Percentiles rank a stretch among this genome's conserved stretches.
Conservation (phyloP, 2,113 vertebrate species). For the Maccullochella peelii region DNA sequence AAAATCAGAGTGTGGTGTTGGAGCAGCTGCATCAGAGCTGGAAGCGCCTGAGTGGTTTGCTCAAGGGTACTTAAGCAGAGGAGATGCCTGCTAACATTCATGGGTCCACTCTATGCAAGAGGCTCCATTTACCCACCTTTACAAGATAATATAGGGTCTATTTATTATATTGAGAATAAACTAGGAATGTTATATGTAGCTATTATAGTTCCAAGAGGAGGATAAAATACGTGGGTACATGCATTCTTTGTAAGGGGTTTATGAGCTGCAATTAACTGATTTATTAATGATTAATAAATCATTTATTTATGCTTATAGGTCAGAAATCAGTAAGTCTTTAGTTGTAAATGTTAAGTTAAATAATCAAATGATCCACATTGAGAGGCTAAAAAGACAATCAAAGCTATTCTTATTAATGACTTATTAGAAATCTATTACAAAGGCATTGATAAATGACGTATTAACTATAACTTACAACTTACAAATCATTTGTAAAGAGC, state of each 20-base stretch:
- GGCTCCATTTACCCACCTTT: background rate
- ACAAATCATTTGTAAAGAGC: background rate
- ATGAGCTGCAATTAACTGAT: constrained; percentile 1
- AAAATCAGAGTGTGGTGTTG: background rate
- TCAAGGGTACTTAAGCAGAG: background rate
- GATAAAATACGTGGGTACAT: too few species aligned
- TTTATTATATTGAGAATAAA: background rate
- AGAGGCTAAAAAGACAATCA: background rate
- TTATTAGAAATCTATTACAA: background rate
- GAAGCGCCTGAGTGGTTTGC: background rate
- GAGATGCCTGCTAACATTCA: background rate
- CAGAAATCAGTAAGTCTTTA: background rate
- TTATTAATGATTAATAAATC: background rate
- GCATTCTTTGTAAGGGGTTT: background rate
- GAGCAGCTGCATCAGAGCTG: background rate
- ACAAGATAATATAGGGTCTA: background rate
- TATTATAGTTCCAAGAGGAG: background rate
- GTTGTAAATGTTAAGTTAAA: background rate
- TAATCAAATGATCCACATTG: background rate
- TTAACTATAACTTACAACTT: background rate
- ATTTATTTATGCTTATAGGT: background rate
- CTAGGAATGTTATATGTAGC: background rate
- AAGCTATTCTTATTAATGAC: background rate
- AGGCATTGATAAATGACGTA: background rate
- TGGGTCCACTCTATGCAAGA: background rate